Evolutionary conservation across 1,140 invertebrate species (phyloP).

Genomic region (Centruroides sculpturatus): DNA sequence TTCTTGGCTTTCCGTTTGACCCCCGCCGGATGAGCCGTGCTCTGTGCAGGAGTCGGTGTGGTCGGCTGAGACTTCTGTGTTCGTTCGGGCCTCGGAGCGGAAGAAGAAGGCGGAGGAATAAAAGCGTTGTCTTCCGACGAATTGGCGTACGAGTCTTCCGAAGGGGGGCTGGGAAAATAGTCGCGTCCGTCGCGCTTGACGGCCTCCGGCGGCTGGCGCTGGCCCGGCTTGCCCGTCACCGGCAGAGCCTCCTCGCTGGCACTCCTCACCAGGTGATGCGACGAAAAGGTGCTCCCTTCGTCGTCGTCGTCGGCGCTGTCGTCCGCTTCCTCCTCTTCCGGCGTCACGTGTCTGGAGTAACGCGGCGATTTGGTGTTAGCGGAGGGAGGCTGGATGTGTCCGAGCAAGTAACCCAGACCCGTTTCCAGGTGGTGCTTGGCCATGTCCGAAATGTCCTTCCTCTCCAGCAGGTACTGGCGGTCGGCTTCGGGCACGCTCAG

Average conservation of each 20-base stretch:
- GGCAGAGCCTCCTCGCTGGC: conserved; percentile 70
- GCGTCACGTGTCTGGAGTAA: background rate
- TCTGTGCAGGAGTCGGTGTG: conserved; percentile 5
- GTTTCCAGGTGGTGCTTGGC: conserved; percentile 9
- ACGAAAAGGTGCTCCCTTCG: conserved; percentile 45
- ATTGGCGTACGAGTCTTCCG: conserved; percentile 19
- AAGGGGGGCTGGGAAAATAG: conserved; percentile 19
- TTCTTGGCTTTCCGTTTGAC: conserved; percentile 13
- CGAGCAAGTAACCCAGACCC: conserved; percentile 10
- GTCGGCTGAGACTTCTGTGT: background rate
- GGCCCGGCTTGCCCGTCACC: conserved; percentile 30
- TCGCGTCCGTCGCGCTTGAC: conserved; percentile 14
- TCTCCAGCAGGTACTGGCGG: conserved; percentile 41
- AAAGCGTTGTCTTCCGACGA: conserved; percentile 19
- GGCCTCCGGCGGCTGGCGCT: conserved; percentile 7
- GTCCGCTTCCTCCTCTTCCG: conserved; percentile 1
- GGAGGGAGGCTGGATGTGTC: conserved; percentile 8
- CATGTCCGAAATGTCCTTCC: conserved; percentile 31
- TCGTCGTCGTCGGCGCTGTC: conserved; percentile 10
- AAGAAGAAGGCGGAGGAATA: conserved; percentile 6
- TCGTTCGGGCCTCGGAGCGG: conserved; percentile 4
- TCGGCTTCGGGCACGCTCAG: conserved; percentile 84
- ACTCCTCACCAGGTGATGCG: conserved; percentile 79
- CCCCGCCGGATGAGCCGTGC: conserved; percentile 9
- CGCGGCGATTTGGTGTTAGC: conserved; percentile 3